Evolutionary conservation across 1,140 invertebrate genomes (phyloP), one percentile per base, ranked within the genome.

Genomic region (Nomia melanderi): DNA sequence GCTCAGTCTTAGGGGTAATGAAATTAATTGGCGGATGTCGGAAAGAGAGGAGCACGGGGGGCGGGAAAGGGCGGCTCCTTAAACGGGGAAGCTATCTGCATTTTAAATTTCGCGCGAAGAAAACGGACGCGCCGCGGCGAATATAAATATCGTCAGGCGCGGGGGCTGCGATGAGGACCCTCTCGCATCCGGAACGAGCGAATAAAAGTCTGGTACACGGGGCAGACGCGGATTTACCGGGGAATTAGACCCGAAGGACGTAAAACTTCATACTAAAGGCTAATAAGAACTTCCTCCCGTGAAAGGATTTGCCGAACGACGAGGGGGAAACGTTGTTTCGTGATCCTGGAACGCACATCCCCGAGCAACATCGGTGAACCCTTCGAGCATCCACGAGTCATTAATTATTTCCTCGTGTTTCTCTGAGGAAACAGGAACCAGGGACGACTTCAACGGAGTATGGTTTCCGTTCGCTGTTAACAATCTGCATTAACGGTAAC

Each of bases 21-120:
- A 90, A 90, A 89, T 90, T 90, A 90, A 89, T 90, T 89, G 86
- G 83, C 75, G 78, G 67, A 82, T 81, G 87, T 87, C 79, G n/a
- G n/a, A n/a, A 60, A 70, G 80, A 67, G 77, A 84, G 79, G n/a
- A 39, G 47, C 41, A 44, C 27, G 5, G 25, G 8, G 17, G 12
- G 31, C 57, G 11, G 41, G 0, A 2, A 3, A 14, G 41, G 41
- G 44, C 9, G 44, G 70, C 71, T 85, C 60, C 79, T 88, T 85
- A 82, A 88, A 86, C 81, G 79, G 47, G 50, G 44, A 66, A 73
- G 73, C 82, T 69, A 88, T 87, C 82, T 90, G 86, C 84, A 90
- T 88, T 90, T 87, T 86, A 89, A 88, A 88, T 87, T 84, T 78
- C 59, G 54, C 56, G 76, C 12, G 29, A 70, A 77, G 70, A 82